phyloP scores from a whole-genome alignment of 1,140 invertebrate genomes.

The Gonioctena quinquepunctata region DNA sequence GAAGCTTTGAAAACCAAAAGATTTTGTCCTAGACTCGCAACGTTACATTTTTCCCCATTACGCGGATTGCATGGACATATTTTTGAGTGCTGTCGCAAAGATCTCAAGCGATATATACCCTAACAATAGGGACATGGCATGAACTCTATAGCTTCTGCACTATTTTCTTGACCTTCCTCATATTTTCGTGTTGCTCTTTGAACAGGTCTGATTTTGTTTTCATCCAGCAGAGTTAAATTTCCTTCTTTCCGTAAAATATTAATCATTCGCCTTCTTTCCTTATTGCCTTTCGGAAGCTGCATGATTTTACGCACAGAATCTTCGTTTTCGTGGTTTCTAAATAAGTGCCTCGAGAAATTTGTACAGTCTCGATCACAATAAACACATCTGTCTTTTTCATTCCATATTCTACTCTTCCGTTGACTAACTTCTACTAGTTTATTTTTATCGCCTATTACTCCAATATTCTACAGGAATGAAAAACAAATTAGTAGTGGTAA shows the following conservation, averaged over 20 bases:
- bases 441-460: slow-evolving; percentile 1
- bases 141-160: slow-evolving; percentile 1
- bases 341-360: slow-evolving; percentile 26
- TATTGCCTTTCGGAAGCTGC: slow-evolving; percentile 11
- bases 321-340: slow-evolving; percentile 20
- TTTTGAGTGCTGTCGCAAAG: slow-evolving; percentile 6
- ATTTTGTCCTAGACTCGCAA: slow-evolving; percentile 17
- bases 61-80: neutral
- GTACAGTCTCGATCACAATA: slow-evolving; percentile 21
- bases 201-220: slow-evolving; percentile 25
- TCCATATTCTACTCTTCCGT: slow-evolving; percentile 11
- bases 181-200: slow-evolving; percentile 18
- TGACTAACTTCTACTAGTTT: slow-evolving; percentile 9
- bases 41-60: slow-evolving; percentile 9
- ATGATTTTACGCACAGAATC: slow-evolving; percentile 18
- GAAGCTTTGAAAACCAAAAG: slow-evolving; percentile 16
- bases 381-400: slow-evolving; percentile 20
- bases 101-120: slow-evolving; percentile 1
- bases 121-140: slow-evolving; percentile 20
- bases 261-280: slow-evolving; percentile 17
- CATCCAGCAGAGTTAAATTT: slow-evolving; percentile 12
- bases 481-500: neutral
- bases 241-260: slow-evolving; percentile 20
- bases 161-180: neutral
- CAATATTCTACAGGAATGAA: neutral